These are phyloP conservation scores for Yponomeuta plumbellus DNA, from an alignment of 2,888 invertebrate genomes.

Conservation along the genomic window DNA sequence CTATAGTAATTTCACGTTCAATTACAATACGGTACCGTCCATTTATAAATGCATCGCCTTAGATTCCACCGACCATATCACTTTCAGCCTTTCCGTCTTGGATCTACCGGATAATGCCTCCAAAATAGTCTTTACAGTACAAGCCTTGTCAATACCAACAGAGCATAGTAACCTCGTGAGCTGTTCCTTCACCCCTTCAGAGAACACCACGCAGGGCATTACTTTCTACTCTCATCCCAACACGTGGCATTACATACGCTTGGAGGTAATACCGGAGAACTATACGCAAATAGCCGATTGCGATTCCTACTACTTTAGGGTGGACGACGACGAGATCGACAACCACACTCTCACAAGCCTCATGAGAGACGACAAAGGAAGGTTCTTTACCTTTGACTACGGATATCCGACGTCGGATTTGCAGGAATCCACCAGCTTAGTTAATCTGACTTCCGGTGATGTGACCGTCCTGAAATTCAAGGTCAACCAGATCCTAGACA, in stretches of 20 bases:
- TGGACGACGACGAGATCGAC: constrained; percentile 40
- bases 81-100: constrained; percentile 55
- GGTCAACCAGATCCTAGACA: constrained; percentile 82
- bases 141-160: constrained; percentile 72
- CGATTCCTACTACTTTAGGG: constrained; percentile 45
- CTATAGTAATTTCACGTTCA: constrained; percentile 41
- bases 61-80: constrained; percentile 45
- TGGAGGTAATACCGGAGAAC: constrained; percentile 41
- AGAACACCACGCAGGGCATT: constrained; percentile 50
- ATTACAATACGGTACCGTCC: constrained; percentile 43
- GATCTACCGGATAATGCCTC: constrained; percentile 42
- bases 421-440: constrained; percentile 78
- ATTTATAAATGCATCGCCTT: constrained; percentile 71
- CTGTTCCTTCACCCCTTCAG: constrained; percentile 65
- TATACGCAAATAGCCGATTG: constrained; percentile 47
- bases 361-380: constrained; percentile 79
- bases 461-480: constrained; percentile 82
- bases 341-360: constrained; percentile 51
- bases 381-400: constrained; percentile 86
- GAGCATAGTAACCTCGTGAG: constrained; percentile 63
- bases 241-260: constrained; percentile 76
- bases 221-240: constrained; percentile 74
- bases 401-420: constrained; percentile 80
- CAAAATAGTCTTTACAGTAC: constrained; percentile 59
- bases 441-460: constrained; percentile 81